Conservation (phyloP, 1,140 invertebrate genomes). For the Spodoptera frugiperda region DNA sequence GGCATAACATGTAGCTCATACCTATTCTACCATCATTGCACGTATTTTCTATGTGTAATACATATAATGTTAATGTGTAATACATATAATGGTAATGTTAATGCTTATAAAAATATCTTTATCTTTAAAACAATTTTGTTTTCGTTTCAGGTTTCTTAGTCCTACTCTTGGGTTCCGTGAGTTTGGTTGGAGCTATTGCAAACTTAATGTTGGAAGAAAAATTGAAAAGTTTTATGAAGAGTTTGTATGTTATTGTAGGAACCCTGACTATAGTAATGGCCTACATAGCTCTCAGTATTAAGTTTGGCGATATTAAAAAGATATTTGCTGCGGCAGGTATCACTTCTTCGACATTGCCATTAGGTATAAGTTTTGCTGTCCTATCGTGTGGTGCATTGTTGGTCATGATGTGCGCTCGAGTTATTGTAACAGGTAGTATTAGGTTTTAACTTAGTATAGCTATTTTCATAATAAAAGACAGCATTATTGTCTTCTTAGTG, state of each 20-base stretch:
- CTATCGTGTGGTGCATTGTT: constrained; percentile 55
- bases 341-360: constrained; percentile 40
- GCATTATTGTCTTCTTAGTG: no score
- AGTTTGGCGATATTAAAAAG: no score
- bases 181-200: constrained; percentile 53
- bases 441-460: neutral
- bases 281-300: neutral
- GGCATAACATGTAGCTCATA: no score
- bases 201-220: constrained; percentile 39
- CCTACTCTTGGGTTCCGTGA: constrained; percentile 51
- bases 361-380: constrained; percentile 51
- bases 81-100: no score
- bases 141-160: constrained; percentile 58
- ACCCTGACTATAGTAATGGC: neutral
- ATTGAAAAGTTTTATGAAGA: constrained; percentile 38
- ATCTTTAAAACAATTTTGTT: neutral
- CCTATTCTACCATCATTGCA: no score
- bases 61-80: no score
- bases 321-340: no score
- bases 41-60: no score
- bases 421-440: neutral
- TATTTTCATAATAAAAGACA: no score
- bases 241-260: constrained; percentile 39
- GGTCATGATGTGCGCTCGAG: constrained; percentile 24
- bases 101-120: no score